Base-by-base conservation (phyloP, 1,140 invertebrate genomes). In the Idris sp. region DNA sequence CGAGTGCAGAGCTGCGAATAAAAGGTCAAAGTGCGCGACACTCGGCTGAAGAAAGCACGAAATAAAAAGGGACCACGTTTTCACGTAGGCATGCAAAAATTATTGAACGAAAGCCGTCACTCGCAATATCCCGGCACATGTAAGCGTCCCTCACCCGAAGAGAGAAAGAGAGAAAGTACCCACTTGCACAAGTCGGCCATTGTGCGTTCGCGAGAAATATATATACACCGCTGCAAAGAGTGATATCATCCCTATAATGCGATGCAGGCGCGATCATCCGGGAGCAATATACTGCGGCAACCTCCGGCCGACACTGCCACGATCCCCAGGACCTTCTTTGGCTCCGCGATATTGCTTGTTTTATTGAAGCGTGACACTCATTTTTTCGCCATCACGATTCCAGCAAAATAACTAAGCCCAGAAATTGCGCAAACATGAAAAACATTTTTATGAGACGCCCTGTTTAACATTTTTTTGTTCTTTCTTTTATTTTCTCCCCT, bases 221-320 rank as follows among this genome's bases (percentile, higher is more conserved):
- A 58, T 38, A 61, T 26, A 62, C 65, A 49, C 25, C 2, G 62
- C 38, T 65, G n/a, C 71, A 84, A 83, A 83, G 81, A 83, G 84
- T 81, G 84, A 86, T 84, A 85, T 83, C 82, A 81, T 83, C 81
- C 79, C 78, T 76, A 68, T 80, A 81, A 81, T 77, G 75, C 56
- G 74, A 80, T 75, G 71, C 76, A 76, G 74, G 62, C 69, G 76
- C 77, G 71, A 79, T 77, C 74, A 81, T 79, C 79, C 79, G 73
- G 62, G 53, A 59, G 78, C 78, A 79, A 81, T 81, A 81, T 81
- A 67, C 43, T 64, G 36, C 33, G 51, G 46, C 41, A 54, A 64
- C 28, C 49, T n/a, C n/a, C n/a, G n/a, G n/a, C n/a, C n/a, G n/a
- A n/a, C n/a, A n/a, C n/a, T n/a, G n/a, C n/a, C n/a, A n/a, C n/a